A percentile compares a stretch with the other conserved stretches of the same genome.
phyloP scores from a whole-genome alignment of 1,140 invertebrate species.

The Dendrolimus punctatus region DNA sequence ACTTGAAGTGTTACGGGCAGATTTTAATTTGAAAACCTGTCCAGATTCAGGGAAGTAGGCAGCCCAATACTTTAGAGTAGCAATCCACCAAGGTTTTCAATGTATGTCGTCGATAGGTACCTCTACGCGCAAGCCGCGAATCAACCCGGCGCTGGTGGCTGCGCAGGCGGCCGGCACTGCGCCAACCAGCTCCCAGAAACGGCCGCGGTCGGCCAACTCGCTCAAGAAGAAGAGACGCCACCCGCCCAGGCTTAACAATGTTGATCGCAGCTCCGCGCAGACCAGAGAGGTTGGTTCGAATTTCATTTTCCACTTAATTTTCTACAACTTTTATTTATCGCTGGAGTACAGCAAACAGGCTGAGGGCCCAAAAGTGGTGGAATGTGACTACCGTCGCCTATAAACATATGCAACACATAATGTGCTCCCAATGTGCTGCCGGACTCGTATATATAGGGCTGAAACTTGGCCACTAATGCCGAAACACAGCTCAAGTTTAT shows the following conservation, averaged over 20 bases:
- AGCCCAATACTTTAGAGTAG: too few species aligned
- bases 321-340: neutral
- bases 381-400: too few species aligned
- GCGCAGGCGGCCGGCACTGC: constrained; percentile 84
- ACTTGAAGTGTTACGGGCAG: too few species aligned
- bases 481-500: too few species aligned
- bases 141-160: constrained; percentile 95
- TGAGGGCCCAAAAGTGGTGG: too few species aligned
- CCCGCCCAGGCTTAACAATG: constrained; percentile 89
- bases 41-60: too few species aligned
- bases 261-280: constrained; percentile 89
- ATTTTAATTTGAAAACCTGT: too few species aligned
- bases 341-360: too few species aligned
- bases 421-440: too few species aligned
- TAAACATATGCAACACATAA: too few species aligned
- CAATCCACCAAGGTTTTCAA: neutral
- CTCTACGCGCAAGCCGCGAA: constrained; percentile 90
- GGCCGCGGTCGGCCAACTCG: constrained; percentile 50
- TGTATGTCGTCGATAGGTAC: constrained; percentile 69
- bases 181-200: constrained; percentile 52
- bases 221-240: constrained; percentile 72
- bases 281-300: constrained; percentile 84
- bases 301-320: constrained; percentile 1
- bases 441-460: too few species aligned
- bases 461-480: too few species aligned